Conservation (phyloP, 1,140 invertebrate species). For the Heliothis virescens region DNA sequence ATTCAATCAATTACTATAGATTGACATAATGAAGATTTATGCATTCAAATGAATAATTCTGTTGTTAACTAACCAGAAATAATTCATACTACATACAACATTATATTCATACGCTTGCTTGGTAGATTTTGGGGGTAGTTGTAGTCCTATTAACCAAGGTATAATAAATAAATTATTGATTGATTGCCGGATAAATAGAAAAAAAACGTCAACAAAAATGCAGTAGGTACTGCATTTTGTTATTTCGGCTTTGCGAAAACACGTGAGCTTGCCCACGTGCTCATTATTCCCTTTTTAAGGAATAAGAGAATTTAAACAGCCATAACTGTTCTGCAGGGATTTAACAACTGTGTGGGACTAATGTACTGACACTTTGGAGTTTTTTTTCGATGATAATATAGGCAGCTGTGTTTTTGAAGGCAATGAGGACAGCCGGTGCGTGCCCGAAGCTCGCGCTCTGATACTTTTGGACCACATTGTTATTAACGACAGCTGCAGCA, state of each 20-base stretch:
- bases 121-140: too few species aligned
- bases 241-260: too few species aligned
- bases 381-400: constrained; percentile 50
- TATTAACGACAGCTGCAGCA: constrained; percentile 76
- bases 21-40: too few species aligned
- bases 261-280: neutral
- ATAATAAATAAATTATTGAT: too few species aligned
- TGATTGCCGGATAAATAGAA: neutral
- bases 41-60: too few species aligned
- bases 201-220: neutral
- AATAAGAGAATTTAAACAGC: constrained; percentile 1
- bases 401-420: constrained; percentile 72
- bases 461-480: constrained; percentile 73
- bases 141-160: too few species aligned
- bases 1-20: too few species aligned
- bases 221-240: too few species aligned
- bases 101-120: too few species aligned
- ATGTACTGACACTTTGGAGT: constrained; percentile 21
- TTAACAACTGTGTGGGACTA: constrained; percentile 39
- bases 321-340: constrained; percentile 10
- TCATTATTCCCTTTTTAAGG: neutral
- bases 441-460: constrained; percentile 62
- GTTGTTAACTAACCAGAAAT: too few species aligned
- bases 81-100: too few species aligned
- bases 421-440: constrained; percentile 59